Percentiles rank a stretch among this genome's conserved stretches.
These are phyloP conservation scores for Hyaena hyaena DNA, from an alignment of 2,113 vertebrate species.

Conservation along the genomic window DNA sequence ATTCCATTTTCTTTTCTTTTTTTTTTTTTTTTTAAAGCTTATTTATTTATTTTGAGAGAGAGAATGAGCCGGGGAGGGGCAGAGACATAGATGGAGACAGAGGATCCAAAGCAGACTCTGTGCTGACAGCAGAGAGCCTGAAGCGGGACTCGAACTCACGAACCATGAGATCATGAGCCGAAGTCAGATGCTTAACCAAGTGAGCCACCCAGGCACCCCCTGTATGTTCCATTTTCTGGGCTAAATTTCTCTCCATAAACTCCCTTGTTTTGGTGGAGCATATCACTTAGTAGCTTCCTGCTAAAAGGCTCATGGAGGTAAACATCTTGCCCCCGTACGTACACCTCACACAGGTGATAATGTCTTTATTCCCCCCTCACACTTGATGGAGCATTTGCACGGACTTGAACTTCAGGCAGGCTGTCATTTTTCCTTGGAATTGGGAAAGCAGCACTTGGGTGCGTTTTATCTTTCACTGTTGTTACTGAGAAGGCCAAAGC, in stretches of 20 bases:
- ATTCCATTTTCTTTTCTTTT: background rate
- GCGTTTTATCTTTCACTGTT: background rate
- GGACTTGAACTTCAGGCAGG: background rate
- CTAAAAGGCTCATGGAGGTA: background rate
- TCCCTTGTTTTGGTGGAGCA: background rate
- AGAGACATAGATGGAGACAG: too few relatives aligned
- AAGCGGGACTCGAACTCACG: too few relatives aligned
- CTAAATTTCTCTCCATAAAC: background rate
- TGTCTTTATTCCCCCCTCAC: background rate
- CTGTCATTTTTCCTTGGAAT: background rate
- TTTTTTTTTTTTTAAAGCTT: too few relatives aligned
- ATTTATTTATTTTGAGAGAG: too few relatives aligned
- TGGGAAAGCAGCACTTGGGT: background rate
- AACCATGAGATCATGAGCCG: too few relatives aligned
- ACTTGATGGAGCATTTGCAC: background rate
- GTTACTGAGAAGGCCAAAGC: background rate
- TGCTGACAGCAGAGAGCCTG: too few relatives aligned
- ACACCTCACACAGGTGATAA: background rate
- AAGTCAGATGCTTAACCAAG: too few relatives aligned
- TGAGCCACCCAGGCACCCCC: too few relatives aligned
- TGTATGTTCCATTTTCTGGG: too few relatives aligned
- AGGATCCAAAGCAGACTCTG: too few relatives aligned
- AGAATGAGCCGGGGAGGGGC: too few relatives aligned
- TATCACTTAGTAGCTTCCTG: background rate
- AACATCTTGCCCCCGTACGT: background rate